phyloP scores from a whole-genome alignment of 2,888 invertebrate genomes.

The Allophyes oxyacanthae region DNA sequence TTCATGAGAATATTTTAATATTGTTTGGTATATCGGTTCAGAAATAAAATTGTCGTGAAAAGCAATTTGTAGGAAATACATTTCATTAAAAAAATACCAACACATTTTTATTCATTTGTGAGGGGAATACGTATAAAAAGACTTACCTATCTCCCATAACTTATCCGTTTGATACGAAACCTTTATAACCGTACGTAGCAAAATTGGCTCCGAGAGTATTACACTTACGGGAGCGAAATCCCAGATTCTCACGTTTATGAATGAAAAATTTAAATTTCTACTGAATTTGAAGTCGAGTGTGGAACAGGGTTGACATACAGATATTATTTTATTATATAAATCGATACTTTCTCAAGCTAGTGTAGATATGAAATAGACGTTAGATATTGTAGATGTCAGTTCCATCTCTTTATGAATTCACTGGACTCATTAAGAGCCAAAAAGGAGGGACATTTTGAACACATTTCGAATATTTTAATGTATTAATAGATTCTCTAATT shows the following conservation, averaged over 20 bases:
- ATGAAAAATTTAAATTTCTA: constrained; percentile 43
- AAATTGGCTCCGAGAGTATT: constrained; percentile 31
- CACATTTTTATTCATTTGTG: no score
- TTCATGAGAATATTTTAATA: no score
- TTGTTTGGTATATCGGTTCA: no score
- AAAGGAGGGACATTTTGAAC: no score
- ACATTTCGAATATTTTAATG: no score
- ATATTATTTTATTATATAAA: constrained; percentile 3
- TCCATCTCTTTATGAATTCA: not conserved
- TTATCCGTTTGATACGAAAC: constrained; percentile 1
- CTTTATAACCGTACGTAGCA: constrained; percentile 10
- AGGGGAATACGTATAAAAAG: no score
- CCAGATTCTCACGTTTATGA: constrained; percentile 23
- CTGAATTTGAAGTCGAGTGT: constrained; percentile 10
- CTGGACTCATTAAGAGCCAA: not conserved
- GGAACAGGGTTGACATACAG: constrained; percentile 20
- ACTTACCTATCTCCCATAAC: no score
- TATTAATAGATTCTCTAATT: no score
- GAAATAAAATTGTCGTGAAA: no score
- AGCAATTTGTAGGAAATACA: no score
- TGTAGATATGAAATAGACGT: not conserved
- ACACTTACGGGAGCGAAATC: constrained; percentile 12
- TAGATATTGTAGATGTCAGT: not conserved
- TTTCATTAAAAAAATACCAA: no score
- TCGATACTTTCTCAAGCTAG: not conserved